Conservation (phyloP, 2,888 invertebrate genomes). For the Andricus quercusramuli region DNA sequence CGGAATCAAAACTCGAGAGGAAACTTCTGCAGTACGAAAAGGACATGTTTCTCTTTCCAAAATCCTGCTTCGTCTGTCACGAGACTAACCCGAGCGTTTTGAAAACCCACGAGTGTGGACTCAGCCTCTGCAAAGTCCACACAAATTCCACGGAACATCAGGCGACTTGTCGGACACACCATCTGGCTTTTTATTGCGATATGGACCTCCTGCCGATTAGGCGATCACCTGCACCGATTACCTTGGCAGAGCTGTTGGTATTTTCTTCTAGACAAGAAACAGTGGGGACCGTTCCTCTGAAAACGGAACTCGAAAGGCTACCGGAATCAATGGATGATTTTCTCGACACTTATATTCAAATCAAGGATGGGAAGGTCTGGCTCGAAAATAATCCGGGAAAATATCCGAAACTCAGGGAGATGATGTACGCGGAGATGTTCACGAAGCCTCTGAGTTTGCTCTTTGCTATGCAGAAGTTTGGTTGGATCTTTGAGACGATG, state of each 20-base stretch:
- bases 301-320: too few species aligned
- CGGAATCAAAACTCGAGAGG: background rate
- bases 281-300: too few species aligned
- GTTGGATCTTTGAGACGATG: slow-evolving; percentile 28
- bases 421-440: slow-evolving; percentile 42
- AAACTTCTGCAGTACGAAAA: slow-evolving; percentile 6
- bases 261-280: too few species aligned
- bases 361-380: too few species aligned
- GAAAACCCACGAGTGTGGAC: background rate
- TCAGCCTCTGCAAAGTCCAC: background rate
- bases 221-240: too few species aligned
- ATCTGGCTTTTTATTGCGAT: too few species aligned
- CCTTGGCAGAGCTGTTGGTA: too few species aligned
- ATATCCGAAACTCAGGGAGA: background rate
- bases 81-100: background rate
- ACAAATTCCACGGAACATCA: background rate
- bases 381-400: too few species aligned
- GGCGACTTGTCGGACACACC: too few species aligned
- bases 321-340: too few species aligned
- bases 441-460: slow-evolving; percentile 63
- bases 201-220: too few species aligned
- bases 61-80: slow-evolving; percentile 5
- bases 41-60: slow-evolving; percentile 11
- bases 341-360: too few species aligned
- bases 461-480: slow-evolving; percentile 55